Percentiles rank a stretch among this genome's conserved stretches.
phyloP scores from a whole-genome alignment of 2,113 vertebrate species.

The Cisticola juncidis region DNA sequence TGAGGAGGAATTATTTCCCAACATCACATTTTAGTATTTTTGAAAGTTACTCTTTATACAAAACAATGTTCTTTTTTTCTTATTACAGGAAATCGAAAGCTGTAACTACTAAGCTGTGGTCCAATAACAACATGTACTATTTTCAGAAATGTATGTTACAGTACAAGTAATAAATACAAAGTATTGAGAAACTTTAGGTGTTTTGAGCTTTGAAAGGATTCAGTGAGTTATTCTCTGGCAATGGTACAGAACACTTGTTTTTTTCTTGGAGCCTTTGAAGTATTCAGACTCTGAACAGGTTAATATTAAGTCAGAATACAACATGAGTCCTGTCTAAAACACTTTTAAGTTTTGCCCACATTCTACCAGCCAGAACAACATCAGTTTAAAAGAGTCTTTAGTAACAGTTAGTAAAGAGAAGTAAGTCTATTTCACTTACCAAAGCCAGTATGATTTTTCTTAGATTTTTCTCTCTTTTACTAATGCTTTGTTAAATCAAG shows the following conservation, averaged over 20 bases:
- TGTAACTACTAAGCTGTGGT: neutral
- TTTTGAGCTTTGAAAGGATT: neutral
- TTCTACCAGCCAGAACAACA: neutral
- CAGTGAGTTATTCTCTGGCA: neutral
- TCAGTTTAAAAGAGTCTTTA: neutral
- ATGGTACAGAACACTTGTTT: neutral
- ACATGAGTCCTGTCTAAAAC: neutral
- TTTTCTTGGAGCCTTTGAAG: neutral
- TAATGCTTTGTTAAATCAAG: neutral
- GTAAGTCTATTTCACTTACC: neutral
- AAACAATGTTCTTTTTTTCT: neutral
- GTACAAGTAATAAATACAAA: neutral
- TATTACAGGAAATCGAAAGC: neutral
- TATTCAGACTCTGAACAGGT: neutral
- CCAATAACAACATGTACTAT: slow-evolving; percentile 19
- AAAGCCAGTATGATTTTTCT: neutral
- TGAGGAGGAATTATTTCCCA: neutral
- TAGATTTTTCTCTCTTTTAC: neutral
- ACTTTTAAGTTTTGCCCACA: neutral
- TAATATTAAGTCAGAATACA: neutral
- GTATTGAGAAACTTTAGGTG: neutral
- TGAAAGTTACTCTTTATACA: neutral
- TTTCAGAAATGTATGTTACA: neutral
- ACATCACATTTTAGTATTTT: neutral
- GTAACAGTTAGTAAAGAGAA: neutral